Evolutionary conservation across 1,140 invertebrate genomes (phyloP).

Genomic region (Mya arenaria): DNA sequence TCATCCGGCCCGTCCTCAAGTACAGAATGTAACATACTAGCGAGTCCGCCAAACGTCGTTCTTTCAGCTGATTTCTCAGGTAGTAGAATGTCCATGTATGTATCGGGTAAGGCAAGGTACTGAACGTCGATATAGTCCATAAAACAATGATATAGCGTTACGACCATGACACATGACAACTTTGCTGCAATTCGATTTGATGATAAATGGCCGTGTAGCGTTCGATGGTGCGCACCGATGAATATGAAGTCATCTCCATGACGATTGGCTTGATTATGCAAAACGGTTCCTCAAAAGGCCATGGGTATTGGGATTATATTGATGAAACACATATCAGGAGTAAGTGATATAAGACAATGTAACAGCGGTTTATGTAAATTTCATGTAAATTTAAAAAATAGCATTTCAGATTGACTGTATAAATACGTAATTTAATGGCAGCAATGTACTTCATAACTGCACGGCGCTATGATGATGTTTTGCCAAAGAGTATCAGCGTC

Average conservation of each 20-base stretch:
- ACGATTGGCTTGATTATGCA: constrained; percentile 92
- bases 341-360: too few species aligned
- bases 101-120: constrained; percentile 87
- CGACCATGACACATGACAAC: constrained; percentile 87
- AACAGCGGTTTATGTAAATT: too few species aligned
- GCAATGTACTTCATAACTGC: too few species aligned
- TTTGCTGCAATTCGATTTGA: constrained; percentile 91
- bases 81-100: constrained; percentile 74
- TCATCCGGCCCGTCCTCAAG: constrained; percentile 63
- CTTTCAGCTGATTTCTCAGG: constrained; percentile 55
- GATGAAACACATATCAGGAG: constrained; percentile 89
- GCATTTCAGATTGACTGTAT: too few species aligned
- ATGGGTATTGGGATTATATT: constrained; percentile 94
- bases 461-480: too few species aligned
- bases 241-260: constrained; percentile 95
- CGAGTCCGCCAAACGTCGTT: constrained; percentile 68
- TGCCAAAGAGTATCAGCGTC: too few species aligned
- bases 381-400: too few species aligned
- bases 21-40: constrained; percentile 75
- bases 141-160: constrained; percentile 89
- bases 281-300: constrained; percentile 92
- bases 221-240: constrained; percentile 96
- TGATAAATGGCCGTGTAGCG: constrained; percentile 97
- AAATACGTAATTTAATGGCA: too few species aligned
- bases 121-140: constrained; percentile 89